Conservation (phyloP, 2,888 invertebrate species). For the Xestobium rufovillosum region DNA sequence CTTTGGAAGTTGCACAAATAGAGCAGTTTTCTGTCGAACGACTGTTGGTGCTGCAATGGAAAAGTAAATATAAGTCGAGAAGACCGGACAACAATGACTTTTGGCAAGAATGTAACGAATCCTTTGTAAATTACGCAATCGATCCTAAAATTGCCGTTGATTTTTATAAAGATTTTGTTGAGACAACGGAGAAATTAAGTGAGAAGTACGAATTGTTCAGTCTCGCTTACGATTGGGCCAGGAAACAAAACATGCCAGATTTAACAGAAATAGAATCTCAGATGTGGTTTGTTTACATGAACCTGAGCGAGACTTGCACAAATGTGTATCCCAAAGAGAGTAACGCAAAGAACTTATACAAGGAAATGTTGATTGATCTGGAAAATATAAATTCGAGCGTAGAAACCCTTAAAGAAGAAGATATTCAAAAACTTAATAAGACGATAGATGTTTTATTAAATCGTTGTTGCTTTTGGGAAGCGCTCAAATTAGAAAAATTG, state of each 20-base stretch:
- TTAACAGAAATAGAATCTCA: conserved; percentile 33
- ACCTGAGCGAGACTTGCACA: conserved; percentile 26
- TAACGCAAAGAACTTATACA: conserved; percentile 10
- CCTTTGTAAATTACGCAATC: conserved; percentile 54
- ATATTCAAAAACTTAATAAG: conserved; percentile 43
- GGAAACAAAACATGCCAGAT: conserved; percentile 27
- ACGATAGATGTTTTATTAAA: conserved; percentile 51
- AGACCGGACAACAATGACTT: conserved; percentile 45
- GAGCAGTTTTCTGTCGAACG: conserved; percentile 46
- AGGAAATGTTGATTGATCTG: conserved; percentile 19
- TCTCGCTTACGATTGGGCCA: conserved; percentile 37
- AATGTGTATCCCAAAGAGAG: conserved; percentile 9
- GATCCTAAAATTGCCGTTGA: conserved; percentile 54
- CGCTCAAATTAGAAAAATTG: conserved; percentile 52
- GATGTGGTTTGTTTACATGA: conserved; percentile 35
- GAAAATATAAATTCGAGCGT: conserved; percentile 20
- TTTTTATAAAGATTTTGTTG: conserved; percentile 54
- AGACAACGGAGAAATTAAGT: conserved; percentile 41
- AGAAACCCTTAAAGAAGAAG: conserved; percentile 32
- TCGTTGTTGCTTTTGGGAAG: conserved; percentile 51
- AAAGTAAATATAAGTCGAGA: conserved; percentile 45
- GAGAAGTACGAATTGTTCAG: conserved; percentile 47
- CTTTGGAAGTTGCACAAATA: conserved; percentile 51
- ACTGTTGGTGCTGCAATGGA: conserved; percentile 51
- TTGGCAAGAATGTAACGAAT: conserved; percentile 54